Evolutionary conservation across 2,888 invertebrate genomes (phyloP).

Genomic region (Xylota segnis): DNA sequence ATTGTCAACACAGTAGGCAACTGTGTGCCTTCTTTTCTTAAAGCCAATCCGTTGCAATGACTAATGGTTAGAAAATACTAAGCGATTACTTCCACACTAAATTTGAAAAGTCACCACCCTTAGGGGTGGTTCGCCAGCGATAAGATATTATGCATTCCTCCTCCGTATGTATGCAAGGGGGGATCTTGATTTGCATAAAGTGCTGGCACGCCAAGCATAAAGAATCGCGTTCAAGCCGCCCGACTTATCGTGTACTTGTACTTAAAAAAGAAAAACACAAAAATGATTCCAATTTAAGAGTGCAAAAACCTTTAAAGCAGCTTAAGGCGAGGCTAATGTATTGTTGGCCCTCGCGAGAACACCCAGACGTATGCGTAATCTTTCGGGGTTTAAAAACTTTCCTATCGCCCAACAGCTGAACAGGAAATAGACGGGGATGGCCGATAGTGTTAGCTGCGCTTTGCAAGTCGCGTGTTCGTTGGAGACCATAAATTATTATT

Average conservation of each 20-base stretch:
- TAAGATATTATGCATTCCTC: slow-evolving; percentile 64
- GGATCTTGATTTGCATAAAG: slow-evolving; percentile 72
- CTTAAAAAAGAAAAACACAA: slow-evolving; percentile 23
- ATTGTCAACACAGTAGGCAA: slow-evolving; percentile 2
- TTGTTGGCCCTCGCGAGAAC: slow-evolving; percentile 30
- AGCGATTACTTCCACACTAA: slow-evolving; percentile 69
- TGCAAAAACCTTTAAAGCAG: slow-evolving; percentile 66
- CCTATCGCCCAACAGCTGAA: slow-evolving; percentile 43
- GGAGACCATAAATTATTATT: not conserved
- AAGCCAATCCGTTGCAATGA: slow-evolving; percentile 61
- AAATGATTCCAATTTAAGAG: slow-evolving; percentile 45
- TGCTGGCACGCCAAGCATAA: slow-evolving; percentile 45
- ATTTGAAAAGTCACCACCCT: slow-evolving; percentile 64
- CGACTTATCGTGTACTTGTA: slow-evolving; percentile 26
- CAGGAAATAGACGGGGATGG: slow-evolving; percentile 20
- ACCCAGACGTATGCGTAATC: slow-evolving; percentile 54
- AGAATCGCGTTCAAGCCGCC: slow-evolving; percentile 29
- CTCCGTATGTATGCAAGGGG: slow-evolving; percentile 39
- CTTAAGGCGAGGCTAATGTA: slow-evolving; percentile 58
- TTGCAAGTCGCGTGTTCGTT: slow-evolving; percentile 13
- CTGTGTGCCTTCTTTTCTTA: slow-evolving; percentile 37
- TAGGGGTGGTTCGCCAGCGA: slow-evolving; percentile 46
- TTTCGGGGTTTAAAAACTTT: slow-evolving; percentile 52
- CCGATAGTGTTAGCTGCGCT: slow-evolving; percentile 35
- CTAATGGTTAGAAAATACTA: slow-evolving; percentile 72